Evolutionary conservation across 2,888 invertebrate species (phyloP).

Genomic region (Cephus runcator): DNA sequence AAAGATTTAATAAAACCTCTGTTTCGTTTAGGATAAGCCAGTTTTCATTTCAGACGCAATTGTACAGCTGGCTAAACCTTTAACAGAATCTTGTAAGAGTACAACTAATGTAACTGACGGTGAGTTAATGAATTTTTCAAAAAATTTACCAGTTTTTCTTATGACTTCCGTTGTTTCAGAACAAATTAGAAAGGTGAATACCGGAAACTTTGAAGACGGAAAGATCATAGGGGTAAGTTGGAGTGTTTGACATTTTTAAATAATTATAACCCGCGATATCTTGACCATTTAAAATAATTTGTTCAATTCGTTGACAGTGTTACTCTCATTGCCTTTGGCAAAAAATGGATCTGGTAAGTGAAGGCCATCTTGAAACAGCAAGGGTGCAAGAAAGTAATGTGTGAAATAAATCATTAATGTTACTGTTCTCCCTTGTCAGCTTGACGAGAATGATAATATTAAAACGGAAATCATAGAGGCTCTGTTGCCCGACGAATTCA

Average conservation of each 20-base stretch:
- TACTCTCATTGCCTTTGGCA: neutral
- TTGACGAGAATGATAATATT: neutral
- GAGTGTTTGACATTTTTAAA: neutral
- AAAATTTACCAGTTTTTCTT: neutral
- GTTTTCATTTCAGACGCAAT: neutral
- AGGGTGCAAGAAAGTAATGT: neutral
- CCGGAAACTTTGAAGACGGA: neutral
- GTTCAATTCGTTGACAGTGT: neutral
- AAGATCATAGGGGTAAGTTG: neutral
- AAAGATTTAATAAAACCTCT: neutral
- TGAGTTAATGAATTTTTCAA: neutral
- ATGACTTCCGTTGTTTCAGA: neutral
- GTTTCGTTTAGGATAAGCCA: neutral
- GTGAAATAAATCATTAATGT: neutral
- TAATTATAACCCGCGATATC: neutral
- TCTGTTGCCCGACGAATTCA: neutral
- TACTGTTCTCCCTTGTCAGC: neutral
- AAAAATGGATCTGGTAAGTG: neutral
- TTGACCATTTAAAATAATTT: neutral
- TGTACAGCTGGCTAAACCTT: neutral
- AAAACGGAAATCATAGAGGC: neutral
- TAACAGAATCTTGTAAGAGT: neutral
- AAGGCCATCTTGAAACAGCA: neutral
- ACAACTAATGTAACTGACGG: neutral
- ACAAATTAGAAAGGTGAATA: neutral